These are phyloP conservation scores for Hecatera dysodea DNA, from an alignment of 2,888 invertebrate species.

Conservation along the genomic window DNA sequence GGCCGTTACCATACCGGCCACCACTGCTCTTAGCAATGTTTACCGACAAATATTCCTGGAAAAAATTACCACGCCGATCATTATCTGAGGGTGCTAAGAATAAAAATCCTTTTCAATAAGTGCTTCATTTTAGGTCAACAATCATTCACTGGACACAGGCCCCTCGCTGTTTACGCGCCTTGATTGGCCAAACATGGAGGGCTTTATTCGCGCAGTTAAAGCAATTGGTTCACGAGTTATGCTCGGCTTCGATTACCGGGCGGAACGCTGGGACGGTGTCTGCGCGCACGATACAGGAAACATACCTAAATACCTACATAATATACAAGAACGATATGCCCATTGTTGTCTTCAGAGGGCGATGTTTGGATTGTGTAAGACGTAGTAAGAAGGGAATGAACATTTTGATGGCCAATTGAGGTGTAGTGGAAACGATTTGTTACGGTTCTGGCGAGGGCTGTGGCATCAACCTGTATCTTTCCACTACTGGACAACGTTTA, in stretches of 20 bases:
- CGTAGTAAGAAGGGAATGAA: no score
- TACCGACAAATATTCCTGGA: not conserved
- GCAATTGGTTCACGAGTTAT: conserved; percentile 21
- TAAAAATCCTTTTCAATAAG: conserved; percentile 37
- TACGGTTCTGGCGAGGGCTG: not conserved
- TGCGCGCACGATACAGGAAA: conserved; percentile 32
- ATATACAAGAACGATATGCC: not conserved
- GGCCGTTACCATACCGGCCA: no score
- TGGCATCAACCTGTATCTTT: not conserved
- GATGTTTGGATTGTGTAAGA: not conserved
- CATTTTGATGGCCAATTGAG: not conserved
- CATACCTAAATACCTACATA: conserved; percentile 23
- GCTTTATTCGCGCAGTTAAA: conserved; percentile 45
- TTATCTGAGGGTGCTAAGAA: conserved; percentile 7
- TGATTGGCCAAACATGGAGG: conserved; percentile 40
- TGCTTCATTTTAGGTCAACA: conserved; percentile 43
- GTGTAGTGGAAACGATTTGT: not conserved
- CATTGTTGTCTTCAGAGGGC: conserved; percentile 25
- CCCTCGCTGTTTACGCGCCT: conserved; percentile 22
- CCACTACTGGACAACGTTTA: not conserved
- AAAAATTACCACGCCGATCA: not conserved
- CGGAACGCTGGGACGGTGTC: conserved; percentile 15
- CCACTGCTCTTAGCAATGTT: not conserved
- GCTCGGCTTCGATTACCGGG: conserved; percentile 29
- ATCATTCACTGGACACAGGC: conserved; percentile 20